phyloP scores from a whole-genome alignment of 2,888 invertebrate genomes.

The Brachyptera risi region DNA sequence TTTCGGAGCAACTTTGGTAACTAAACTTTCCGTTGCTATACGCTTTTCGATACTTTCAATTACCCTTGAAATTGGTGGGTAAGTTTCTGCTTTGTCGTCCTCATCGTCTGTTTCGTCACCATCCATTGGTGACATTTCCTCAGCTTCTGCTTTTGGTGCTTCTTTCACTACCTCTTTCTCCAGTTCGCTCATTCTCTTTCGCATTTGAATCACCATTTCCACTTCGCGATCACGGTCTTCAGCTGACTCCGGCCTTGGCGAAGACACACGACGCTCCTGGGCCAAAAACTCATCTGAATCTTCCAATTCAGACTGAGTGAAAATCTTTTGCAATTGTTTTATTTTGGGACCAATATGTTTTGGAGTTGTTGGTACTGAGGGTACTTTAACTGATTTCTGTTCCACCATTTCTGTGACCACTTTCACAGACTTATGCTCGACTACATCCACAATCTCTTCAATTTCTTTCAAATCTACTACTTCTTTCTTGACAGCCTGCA shows the following conservation, averaged over 20 bases:
- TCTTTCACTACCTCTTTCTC: slow-evolving; percentile 23
- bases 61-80: slow-evolving; percentile 41
- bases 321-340: slow-evolving; percentile 49
- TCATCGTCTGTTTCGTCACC: slow-evolving; percentile 25
- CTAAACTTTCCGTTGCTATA: slow-evolving; percentile 36
- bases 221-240: slow-evolving; percentile 17
- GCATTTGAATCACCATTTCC: slow-evolving; percentile 6
- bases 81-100: slow-evolving; percentile 33
- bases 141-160: slow-evolving; percentile 25
- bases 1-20: slow-evolving; percentile 13
- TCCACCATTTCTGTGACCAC: neutral
- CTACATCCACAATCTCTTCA: too few species aligned
- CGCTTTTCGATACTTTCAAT: slow-evolving; percentile 41
- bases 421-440: neutral
- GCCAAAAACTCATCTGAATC: slow-evolving; percentile 36
- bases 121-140: slow-evolving; percentile 26
- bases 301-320: slow-evolving; percentile 43
- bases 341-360: slow-evolving; percentile 48
- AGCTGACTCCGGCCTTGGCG: slow-evolving; percentile 14
- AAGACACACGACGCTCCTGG: slow-evolving; percentile 4
- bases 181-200: slow-evolving; percentile 8
- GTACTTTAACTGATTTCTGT: slow-evolving; percentile 10
- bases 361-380: slow-evolving; percentile 31
- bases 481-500: slow-evolving; percentile 10
- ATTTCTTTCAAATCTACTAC: slow-evolving; percentile 26